Evolutionary conservation across 2,113 vertebrate species (phyloP).

Genomic region (Otocyon megalotis): DNA sequence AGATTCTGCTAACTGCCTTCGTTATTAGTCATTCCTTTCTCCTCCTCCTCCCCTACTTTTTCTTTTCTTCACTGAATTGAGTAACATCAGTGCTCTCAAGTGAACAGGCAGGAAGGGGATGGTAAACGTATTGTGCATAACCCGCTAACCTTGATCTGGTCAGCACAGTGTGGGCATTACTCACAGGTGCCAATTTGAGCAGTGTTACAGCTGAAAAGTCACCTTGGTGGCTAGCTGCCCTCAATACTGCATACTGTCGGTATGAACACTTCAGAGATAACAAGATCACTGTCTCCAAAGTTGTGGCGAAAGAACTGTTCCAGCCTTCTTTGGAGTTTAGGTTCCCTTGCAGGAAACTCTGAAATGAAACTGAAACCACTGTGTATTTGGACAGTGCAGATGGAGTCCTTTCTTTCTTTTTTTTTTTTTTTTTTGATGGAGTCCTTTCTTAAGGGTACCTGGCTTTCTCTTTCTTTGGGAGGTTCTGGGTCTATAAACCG

Average conservation of each 20-base stretch:
- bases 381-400: neutral
- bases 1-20: neutral
- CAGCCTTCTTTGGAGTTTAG: neutral
- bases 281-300: neutral
- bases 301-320: neutral
- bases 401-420: neutral
- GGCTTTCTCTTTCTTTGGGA: neutral
- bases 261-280: neutral
- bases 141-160: neutral
- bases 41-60: neutral
- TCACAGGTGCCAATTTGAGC: neutral
- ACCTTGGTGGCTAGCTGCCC: neutral
- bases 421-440: too few relatives aligned
- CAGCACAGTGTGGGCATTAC: neutral
- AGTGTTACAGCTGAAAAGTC: neutral
- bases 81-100: neutral
- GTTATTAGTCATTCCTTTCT: neutral
- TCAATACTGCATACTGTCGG: neutral
- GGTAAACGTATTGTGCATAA: neutral
- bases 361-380: neutral
- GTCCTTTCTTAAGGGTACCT: neutral
- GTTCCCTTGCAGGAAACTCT: neutral
- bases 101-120: neutral
- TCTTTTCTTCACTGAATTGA: neutral
- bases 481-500: neutral